phyloP scores from a whole-genome alignment of 2,888 invertebrate species.

The Ormia ochracea region DNA sequence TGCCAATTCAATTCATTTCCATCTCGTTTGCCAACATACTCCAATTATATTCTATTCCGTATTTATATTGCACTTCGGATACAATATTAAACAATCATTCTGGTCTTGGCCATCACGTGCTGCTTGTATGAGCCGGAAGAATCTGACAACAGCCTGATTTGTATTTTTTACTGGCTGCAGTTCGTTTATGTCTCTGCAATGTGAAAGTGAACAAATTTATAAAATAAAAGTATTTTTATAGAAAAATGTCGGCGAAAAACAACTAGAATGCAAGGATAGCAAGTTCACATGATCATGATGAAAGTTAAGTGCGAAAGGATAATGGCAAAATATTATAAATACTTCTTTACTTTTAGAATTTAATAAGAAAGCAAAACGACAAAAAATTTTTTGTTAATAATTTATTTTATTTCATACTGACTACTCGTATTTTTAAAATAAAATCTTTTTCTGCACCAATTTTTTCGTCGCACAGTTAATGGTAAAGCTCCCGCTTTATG shows the following conservation, averaged over 20 bases:
- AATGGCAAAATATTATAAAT: too few species aligned
- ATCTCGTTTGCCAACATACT: not conserved
- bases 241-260: not conserved
- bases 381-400: too few species aligned
- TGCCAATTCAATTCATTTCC: not conserved
- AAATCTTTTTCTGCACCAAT: too few species aligned
- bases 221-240: conserved; percentile 28
- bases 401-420: too few species aligned
- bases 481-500: too few species aligned
- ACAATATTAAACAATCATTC: conserved; percentile 83
- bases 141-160: conserved; percentile 84
- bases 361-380: too few species aligned
- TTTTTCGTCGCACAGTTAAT: too few species aligned
- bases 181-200: conserved; percentile 84
- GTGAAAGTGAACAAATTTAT: conserved; percentile 44
- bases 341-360: too few species aligned
- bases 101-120: conserved; percentile 90
- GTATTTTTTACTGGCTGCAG: conserved; percentile 82
- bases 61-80: conserved; percentile 83
- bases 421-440: too few species aligned
- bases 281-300: too few species aligned
- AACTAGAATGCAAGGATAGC: not conserved
- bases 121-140: conserved; percentile 87
- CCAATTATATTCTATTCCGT: conserved; percentile 78
- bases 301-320: too few species aligned